Evolutionary conservation across 2,888 invertebrate species (phyloP), one percentile per base, ranked within the genome.

Genomic region (Chromoteleia sp.): DNA sequence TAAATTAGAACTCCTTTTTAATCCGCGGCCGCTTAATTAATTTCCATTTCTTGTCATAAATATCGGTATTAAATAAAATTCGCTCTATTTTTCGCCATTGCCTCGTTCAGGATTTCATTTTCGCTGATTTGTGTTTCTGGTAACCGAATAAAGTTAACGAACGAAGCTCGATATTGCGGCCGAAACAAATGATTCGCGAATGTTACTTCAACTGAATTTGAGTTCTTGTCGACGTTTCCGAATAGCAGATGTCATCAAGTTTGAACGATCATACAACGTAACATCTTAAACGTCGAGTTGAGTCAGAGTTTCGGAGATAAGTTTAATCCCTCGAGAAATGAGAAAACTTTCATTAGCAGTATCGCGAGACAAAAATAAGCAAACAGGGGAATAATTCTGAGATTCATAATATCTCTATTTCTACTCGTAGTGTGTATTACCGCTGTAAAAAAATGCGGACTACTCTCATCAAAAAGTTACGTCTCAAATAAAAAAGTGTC

Each of bases 121-220:
- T 25, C 25, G 25, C 25, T n/a, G n/a, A n/a, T n/a, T n/a, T n/a
- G n/a, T n/a, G n/a, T n/a, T n/a, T n/a, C n/a, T n/a, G n/a, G n/a
- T n/a, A n/a, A n/a, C n/a, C n/a, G n/a, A n/a, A n/a, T n/a, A n/a
- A n/a, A n/a, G n/a, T n/a, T n/a, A n/a, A n/a, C n/a, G n/a, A 59
- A 25, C 17, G 58, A 82, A 77, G 83, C 85, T 84, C 84, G 83
- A 82, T 76, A 50, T 17, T 2, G 7, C 41, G 43, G 39, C 8
- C 78, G 61, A 68, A 76, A 83, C 80, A 29, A 77, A 89, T 85
- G 88, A 89, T 87, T 89, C 88, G 89, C 89, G 88, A 89, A 87
- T 85, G 87, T 86, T 10, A 56, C 58, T 54, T 74, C 19, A n/a
- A 4, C 14, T 21, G 65, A 41, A 45, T 65, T 41, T 59, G 52